These are phyloP conservation scores for Falco berigora DNA, from an alignment of 2,797 vertebrate genomes.

Conservation along the genomic window DNA sequence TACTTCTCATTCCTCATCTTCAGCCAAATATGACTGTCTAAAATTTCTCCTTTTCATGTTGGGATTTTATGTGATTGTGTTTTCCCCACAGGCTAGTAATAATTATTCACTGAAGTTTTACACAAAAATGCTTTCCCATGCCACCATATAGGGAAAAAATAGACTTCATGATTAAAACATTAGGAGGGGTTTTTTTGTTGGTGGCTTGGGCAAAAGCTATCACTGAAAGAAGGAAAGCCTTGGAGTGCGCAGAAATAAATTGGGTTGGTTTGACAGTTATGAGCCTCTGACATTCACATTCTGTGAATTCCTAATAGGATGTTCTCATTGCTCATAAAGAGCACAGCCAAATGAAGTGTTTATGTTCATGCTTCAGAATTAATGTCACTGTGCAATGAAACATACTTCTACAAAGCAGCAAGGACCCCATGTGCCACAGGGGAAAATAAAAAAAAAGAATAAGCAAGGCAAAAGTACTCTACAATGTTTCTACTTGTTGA, in stretches of 20 bases:
- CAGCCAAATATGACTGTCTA: neutral
- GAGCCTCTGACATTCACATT: slow-evolving; percentile 57
- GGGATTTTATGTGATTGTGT: neutral
- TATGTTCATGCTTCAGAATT: slow-evolving; percentile 34
- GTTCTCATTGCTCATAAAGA: slow-evolving; percentile 9
- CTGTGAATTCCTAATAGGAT: slow-evolving; percentile 35
- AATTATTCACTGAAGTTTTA: slow-evolving; percentile 5
- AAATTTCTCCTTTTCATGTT: neutral
- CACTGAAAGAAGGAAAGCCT: slow-evolving; percentile 41
- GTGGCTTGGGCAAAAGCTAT: slow-evolving; percentile 49
- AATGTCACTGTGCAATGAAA: slow-evolving; percentile 41
- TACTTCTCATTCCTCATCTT: neutral
- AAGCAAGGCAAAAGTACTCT: neutral
- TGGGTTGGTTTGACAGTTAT: slow-evolving; percentile 59
- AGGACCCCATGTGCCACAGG: neutral
- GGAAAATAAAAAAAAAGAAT: neutral
- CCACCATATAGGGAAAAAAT: neutral
- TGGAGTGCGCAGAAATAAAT: slow-evolving; percentile 50
- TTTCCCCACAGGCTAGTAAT: neutral
- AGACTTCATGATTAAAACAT: slow-evolving; percentile 56
- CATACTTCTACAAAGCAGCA: slow-evolving; percentile 11
- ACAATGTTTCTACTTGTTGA: neutral
- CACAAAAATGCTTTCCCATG: neutral
- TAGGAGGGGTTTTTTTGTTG: slow-evolving; percentile 14
- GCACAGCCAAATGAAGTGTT: slow-evolving; percentile 28